Conservation (phyloP, 2,888 invertebrate genomes). For the Cerceris rybyensis region DNA sequence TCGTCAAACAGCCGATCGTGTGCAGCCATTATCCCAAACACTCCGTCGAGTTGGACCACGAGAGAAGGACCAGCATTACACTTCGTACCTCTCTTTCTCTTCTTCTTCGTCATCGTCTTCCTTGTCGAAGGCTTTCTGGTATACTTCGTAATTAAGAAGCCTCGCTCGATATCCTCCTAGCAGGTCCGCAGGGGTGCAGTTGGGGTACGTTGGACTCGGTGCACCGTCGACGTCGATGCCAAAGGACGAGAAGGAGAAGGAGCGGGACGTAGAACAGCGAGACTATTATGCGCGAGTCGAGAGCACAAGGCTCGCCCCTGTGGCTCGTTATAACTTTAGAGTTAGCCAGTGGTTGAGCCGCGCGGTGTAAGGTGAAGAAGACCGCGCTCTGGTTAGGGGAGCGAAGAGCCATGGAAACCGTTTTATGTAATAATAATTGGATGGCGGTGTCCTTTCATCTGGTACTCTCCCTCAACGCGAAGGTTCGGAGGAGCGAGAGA, state of each 20-base stretch:
- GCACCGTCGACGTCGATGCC: slow-evolving; percentile 46
- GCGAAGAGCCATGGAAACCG: slow-evolving; percentile 70
- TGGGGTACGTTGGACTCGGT: slow-evolving; percentile 45
- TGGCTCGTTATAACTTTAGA: slow-evolving; percentile 76
- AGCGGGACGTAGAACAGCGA: slow-evolving; percentile 56
- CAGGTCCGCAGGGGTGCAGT: slow-evolving; percentile 52
- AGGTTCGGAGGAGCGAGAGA: slow-evolving; percentile 46
- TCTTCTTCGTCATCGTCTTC: too few species aligned
- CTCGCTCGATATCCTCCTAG: slow-evolving; percentile 59
- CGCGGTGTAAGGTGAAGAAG: slow-evolving; percentile 73
- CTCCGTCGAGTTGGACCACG: slow-evolving; percentile 44
- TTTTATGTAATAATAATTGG: slow-evolving; percentile 80
- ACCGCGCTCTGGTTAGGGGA: slow-evolving; percentile 60
- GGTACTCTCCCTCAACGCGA: slow-evolving; percentile 40
- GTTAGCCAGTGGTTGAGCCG: slow-evolving; percentile 72
- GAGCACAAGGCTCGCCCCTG: slow-evolving; percentile 66
- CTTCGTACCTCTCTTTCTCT: slow-evolving; percentile 16
- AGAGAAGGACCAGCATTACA: slow-evolving; percentile 45
- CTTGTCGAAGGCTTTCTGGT: slow-evolving; percentile 51
- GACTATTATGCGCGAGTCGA: slow-evolving; percentile 70
- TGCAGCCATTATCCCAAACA: slow-evolving; percentile 44
- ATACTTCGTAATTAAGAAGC: slow-evolving; percentile 66
- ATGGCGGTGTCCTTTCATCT: slow-evolving; percentile 79
- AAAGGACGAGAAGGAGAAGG: slow-evolving; percentile 11
- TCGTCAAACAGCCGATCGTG: slow-evolving; percentile 50